Evolutionary conservation across 1,140 invertebrate species (phyloP), one percentile per base, ranked within the genome.

Genomic region (Tetranychus urticae): DNA sequence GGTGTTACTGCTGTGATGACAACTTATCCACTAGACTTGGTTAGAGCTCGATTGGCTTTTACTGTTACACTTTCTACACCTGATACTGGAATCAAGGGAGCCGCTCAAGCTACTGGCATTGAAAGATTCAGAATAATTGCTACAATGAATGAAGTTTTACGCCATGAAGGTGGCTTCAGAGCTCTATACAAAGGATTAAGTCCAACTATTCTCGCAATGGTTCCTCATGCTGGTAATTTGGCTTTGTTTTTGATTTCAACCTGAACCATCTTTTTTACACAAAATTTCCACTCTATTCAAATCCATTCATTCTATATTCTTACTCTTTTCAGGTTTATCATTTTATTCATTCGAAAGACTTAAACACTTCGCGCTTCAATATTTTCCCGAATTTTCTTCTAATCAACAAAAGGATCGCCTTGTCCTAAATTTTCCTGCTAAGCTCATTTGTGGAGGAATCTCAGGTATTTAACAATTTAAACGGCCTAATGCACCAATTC

Each of bases 21-120:
- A 34, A 97, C 91, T 1, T 97, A 94, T 77, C 91, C 91, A n/a
- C 74, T 96, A n/a, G 91, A 97, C 73, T 86, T 88, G 31, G 91
- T 92, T 63, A 76, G 91, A 69, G 91, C 90, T 7, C 74, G 90
- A 45, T 78, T 97, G 65, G 89, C 91, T 35, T 91, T 89, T 74
- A 85, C 89, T 73, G 82, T 94, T 47, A 83, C 82, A 23, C 12
- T 46, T 57, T 23, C 23, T 10, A 42, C 39, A 6, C 39, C 39
- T 42, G 39, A 42, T 42, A 42, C 10, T 42, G 10, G 5, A 42
- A 12, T 23, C 39, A 6, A 33, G 12, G 45, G 39, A 6, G 39
- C 5, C 10, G 39, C 6, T 12, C 13, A 31, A 33, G 10, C 39
- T 6, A 42, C 10, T 42, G 13, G 33, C 33, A 35, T 58, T 1